A percentile compares a stretch with the other conserved stretches of the same genome.
Conservation (phyloP, 2,888 invertebrate species). For the Tetheella fluctuosa region DNA sequence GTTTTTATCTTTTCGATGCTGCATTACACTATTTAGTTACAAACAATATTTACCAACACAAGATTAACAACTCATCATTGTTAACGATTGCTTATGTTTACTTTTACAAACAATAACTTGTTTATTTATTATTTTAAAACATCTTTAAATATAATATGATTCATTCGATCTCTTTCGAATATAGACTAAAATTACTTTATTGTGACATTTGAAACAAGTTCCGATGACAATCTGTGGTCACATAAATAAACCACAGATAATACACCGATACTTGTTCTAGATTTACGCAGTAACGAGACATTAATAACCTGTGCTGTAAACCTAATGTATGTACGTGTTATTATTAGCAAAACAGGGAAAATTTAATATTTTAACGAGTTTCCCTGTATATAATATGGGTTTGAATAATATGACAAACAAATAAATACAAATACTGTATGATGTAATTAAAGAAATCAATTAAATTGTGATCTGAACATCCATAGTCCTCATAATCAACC, state of each 20-base stretch:
- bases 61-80: not conserved
- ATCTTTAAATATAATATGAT: no score
- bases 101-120: not conserved
- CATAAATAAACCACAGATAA: not conserved
- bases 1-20: not conserved
- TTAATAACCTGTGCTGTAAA: not conserved
- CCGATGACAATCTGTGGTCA: not conserved
- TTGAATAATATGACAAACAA: no score
- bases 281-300: not conserved
- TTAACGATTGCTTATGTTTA: not conserved
- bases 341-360: not conserved
- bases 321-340: not conserved
- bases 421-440: no score
- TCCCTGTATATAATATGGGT: no score
- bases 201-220: not conserved
- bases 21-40: not conserved
- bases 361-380: not conserved
- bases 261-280: not conserved
- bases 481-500: no score
- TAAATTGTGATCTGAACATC: no score
- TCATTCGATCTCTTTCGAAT: not conserved
- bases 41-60: not conserved
- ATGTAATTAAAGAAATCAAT: no score
- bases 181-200: not conserved
- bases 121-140: not conserved